Evolutionary conservation across 1,140 invertebrate species (phyloP), one percentile per base, ranked within the genome.

Genomic region (Neelides sp.): DNA sequence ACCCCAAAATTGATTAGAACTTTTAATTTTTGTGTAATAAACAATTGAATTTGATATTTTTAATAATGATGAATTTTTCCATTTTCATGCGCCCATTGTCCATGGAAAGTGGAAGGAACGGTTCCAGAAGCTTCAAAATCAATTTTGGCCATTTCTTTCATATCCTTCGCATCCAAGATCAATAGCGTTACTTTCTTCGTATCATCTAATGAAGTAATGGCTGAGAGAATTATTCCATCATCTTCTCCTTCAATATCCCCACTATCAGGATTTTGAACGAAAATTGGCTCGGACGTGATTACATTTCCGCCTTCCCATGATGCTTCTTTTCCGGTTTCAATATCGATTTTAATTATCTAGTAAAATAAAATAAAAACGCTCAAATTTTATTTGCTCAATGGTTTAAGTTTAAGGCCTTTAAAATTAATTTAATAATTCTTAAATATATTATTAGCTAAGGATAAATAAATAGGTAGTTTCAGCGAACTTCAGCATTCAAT

Each of bases 181-280:
- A 68, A 1, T 3, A 69, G 39, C n/a, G 59, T 58, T 5, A 65
- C 58, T 39, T 64, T 54, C 2, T 52, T 48, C 12, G 51, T 49
- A 28, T 64, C 52, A 7, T 61, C 59, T n/a, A 53, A 35, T 13
- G 61, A 59, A 8, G 68, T 35, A 1, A 66, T 28, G n/a, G 65
- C 61, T 12, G 63, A 54, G 17, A 69, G 20, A 4, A 69, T n/a
- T 17, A 69, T 59, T 8, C 67, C 70, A 45, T 72, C 69, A 41
- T 70, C 69, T 53, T 68, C 67, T 3, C 57, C 57, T 12, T 30
- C 46, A 17, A 52, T 53, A 30, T 57, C 48, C 17, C 24, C 23
- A 1, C 19, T 47, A n/a, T n/a, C n/a, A 23, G 44, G 57, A 52
- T 50, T 52, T 30, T 45, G 27, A 13, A 57, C 43, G 27, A 58